Conservation (phyloP, 2,888 invertebrate genomes). For the Phyllotreta striolata region DNA sequence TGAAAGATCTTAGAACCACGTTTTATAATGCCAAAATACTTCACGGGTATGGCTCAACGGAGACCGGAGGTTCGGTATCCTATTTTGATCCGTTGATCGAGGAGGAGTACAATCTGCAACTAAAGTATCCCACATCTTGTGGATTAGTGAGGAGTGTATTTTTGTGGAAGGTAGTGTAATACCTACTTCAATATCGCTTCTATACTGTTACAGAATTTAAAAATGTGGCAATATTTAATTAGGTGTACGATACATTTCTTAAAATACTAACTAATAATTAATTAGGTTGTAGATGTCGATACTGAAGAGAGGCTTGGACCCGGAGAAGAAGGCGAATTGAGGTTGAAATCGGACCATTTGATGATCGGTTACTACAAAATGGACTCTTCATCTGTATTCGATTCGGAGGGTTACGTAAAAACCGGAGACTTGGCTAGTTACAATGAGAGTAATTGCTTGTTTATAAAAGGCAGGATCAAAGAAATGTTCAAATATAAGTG, state of each 20-base stretch:
- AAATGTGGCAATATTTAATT: no score
- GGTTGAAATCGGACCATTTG: conserved; percentile 57
- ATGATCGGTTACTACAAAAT: conserved; percentile 62
- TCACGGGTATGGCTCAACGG: conserved; percentile 32
- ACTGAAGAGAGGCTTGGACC: conserved; percentile 61
- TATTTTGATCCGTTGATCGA: conserved; percentile 17
- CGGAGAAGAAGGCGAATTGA: conserved; percentile 63
- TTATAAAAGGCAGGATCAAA: conserved; percentile 61
- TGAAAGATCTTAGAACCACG: conserved; percentile 19
- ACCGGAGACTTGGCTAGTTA: conserved; percentile 63
- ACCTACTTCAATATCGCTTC: no score
- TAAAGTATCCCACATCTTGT: conserved; percentile 27
- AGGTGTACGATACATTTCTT: no score
- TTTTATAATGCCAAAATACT: conserved; percentile 24
- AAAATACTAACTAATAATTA: conserved; percentile 2
- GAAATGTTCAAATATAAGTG: conserved; percentile 62
- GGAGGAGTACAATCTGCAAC: conserved; percentile 23
- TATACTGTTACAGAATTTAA: no score
- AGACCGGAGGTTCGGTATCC: conserved; percentile 19
- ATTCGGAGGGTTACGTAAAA: conserved; percentile 61
- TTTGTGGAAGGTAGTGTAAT: conserved; percentile 53
- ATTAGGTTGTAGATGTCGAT: conserved; percentile 61
- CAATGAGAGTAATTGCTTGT: conserved; percentile 61
- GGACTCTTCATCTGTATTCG: conserved; percentile 58
- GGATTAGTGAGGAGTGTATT: conserved; percentile 26